Evolutionary conservation across 1,140 invertebrate species (phyloP), one percentile per base, ranked within the genome.

Genomic region (Lepidurus arcticus): DNA sequence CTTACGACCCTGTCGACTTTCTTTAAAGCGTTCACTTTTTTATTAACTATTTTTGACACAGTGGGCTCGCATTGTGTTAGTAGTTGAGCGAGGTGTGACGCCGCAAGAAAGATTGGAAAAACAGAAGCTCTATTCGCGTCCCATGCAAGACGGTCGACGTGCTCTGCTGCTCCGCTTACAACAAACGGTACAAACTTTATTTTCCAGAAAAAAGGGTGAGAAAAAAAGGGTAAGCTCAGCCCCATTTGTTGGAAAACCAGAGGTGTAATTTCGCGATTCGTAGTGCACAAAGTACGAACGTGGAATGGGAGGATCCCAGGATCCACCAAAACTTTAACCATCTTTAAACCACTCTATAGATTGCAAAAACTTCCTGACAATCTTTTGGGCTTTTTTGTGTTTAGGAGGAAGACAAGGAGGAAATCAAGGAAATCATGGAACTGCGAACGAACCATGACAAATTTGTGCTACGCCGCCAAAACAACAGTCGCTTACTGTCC

Each of bases 41-140:
- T 47, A 4, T 42, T n/a, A n/a, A 11, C 42, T 74, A 21, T 26
- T 21, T 74, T 42, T 75, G 9, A 44, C 87, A 75, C 83, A 95
- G 92, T 99, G 97, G 97, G 97, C 97, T 0, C 87, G 97, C 79
- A 98, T 99, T 80, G 96, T 99, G 16, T 86, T 99, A 45, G 96
- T 98, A 16, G 93, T 99, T 42, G 97, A 99, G 85, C 88, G 97
- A 85, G 97, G 96, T 8, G 94, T 98, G 0, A 92, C 92, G 78
- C 95, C 96, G 0, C 88, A 90, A 47, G 93, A 97, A 84, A 87
- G 97, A 75, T 84, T 94, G 26, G 90, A 91, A 83, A 92, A 96
- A 83, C 89, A 98, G 65, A 89, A 92, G 85, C 89, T 91, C 47
- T 99, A 99, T 84, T 96, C 95, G n/a, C 94, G 98, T 84, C 92